Percentiles rank a stretch among this genome's conserved stretches.
These are phyloP conservation scores for Calidris pygmaea DNA, from an alignment of 2,113 vertebrate genomes.

Conservation along the genomic window DNA sequence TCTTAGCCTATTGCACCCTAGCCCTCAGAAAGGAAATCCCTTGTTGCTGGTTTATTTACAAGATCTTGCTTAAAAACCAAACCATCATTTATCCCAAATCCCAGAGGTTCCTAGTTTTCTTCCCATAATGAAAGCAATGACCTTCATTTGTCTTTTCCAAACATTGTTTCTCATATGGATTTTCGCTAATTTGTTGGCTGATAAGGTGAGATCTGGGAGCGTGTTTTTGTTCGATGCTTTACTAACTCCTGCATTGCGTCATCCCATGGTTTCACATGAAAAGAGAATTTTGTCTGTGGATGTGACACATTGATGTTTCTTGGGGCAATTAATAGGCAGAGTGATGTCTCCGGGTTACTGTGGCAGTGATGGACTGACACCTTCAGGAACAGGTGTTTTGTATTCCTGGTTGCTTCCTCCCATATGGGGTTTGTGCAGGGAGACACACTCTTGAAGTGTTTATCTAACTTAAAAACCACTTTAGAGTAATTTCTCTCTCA, in stretches of 20 bases:
- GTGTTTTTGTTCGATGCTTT: background rate
- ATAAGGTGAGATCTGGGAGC: background rate
- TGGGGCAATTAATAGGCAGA: background rate
- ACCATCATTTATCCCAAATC: background rate
- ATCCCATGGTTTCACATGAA: background rate
- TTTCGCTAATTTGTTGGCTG: background rate
- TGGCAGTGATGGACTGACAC: background rate
- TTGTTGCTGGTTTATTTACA: background rate
- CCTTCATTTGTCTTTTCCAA: background rate
- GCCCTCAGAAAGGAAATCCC: background rate
- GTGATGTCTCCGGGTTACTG: background rate
- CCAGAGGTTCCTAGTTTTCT: background rate
- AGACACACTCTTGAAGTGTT: background rate
- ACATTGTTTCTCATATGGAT: background rate
- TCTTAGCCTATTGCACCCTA: background rate
- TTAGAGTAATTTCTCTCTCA: background rate
- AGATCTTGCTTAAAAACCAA: background rate
- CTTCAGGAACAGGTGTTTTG: background rate
- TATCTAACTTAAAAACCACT: background rate
- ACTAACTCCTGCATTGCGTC: background rate
- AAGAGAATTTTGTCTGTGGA: background rate
- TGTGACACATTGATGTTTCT: background rate
- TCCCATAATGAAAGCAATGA: background rate
- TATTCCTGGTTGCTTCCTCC: background rate
- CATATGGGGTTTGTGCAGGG: background rate